Conservation (phyloP, 2,888 invertebrate species). For the Pomacea canaliculata region DNA sequence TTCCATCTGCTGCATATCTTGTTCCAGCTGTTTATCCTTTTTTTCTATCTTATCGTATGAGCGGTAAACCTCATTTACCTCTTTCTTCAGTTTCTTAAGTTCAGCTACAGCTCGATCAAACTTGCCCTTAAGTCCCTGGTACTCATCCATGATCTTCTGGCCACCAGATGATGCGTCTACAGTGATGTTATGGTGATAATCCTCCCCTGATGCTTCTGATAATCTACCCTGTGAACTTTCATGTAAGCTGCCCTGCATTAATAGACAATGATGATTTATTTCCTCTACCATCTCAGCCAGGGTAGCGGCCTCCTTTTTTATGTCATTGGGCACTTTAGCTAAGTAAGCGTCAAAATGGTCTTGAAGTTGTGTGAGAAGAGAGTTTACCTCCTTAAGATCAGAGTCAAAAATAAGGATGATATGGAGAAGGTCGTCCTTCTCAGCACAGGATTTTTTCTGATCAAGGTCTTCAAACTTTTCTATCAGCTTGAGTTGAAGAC, state of each 20-base stretch:
- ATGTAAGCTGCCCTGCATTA: constrained; percentile 50
- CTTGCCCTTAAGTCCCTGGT: constrained; percentile 46
- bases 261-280: constrained; percentile 50
- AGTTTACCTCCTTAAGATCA: constrained; percentile 53
- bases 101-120: constrained; percentile 50
- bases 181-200: constrained; percentile 36
- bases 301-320: constrained; percentile 34
- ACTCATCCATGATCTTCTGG: constrained; percentile 38
- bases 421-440: constrained; percentile 45
- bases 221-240: constrained; percentile 28
- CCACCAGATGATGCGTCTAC: constrained; percentile 33
- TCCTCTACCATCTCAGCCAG: constrained; percentile 50
- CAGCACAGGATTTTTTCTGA: constrained; percentile 13
- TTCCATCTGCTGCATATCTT: constrained; percentile 74
- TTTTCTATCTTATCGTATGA: constrained; percentile 45
- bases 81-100: constrained; percentile 49
- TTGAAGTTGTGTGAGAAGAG: constrained; percentile 42
- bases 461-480: constrained; percentile 31
- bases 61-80: constrained; percentile 43
- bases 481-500: constrained; percentile 45
- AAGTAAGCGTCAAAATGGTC: constrained; percentile 47
- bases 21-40: constrained; percentile 51
- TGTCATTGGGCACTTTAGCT: constrained; percentile 40
- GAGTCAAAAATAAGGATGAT: constrained; percentile 52
- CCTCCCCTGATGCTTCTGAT: constrained; percentile 11